phyloP scores from a whole-genome alignment of 2,888 invertebrate species.

The Drosophila stalkeri region DNA sequence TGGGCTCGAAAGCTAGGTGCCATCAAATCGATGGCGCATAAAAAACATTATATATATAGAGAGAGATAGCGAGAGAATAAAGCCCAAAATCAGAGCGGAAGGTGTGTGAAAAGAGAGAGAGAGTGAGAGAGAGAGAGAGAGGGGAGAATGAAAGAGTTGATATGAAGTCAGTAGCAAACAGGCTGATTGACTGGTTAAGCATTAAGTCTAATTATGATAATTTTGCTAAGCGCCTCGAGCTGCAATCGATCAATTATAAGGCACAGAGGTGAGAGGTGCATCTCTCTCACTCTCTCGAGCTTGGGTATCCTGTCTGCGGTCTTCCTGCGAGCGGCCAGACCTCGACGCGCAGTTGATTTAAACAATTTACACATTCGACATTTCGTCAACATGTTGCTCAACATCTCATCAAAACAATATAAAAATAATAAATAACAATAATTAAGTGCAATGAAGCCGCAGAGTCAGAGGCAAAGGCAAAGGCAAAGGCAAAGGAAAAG shows the following conservation, averaged over 20 bases:
- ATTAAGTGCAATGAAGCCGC: constrained; percentile 83
- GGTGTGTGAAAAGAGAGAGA: neutral
- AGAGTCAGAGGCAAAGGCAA: too few relatives aligned
- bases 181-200: constrained; percentile 47
- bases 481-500: neutral
- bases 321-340: constrained; percentile 1
- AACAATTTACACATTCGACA: constrained; percentile 83
- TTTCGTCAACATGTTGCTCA: constrained; percentile 81
- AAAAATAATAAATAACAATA: constrained; percentile 85
- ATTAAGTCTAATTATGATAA: constrained; percentile 81
- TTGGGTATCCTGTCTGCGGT: constrained; percentile 29
- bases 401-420: constrained; percentile 82
- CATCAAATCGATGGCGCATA: constrained; percentile 41
- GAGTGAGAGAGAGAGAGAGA: neutral
- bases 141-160: constrained; percentile 15
- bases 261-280: constrained; percentile 39
- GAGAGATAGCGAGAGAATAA: constrained; percentile 1
- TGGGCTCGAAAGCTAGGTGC: constrained; percentile 9
- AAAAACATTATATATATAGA: neutral
- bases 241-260: constrained; percentile 82
- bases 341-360: constrained; percentile 55
- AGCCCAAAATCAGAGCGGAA: constrained; percentile 10
- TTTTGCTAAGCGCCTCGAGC: constrained; percentile 74
- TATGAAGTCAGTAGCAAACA: constrained; percentile 26
- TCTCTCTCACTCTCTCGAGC: neutral